These are phyloP conservation scores for Helicorthomorpha holstii DNA, from an alignment of 1,140 invertebrate species.

Conservation along the genomic window DNA sequence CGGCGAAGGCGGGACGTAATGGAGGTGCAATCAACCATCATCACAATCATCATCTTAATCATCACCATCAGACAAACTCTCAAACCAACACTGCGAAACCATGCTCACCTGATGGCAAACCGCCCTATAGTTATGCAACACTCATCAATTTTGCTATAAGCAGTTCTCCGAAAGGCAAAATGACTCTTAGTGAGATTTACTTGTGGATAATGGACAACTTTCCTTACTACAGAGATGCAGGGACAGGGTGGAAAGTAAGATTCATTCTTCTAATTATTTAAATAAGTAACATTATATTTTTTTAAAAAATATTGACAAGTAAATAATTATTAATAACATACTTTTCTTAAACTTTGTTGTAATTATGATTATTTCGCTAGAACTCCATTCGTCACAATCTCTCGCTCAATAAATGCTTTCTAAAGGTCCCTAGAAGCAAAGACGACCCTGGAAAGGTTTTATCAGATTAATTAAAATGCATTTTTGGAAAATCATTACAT, in stretches of 20 bases:
- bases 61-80: not conserved
- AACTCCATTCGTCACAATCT: constrained; percentile 36
- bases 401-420: constrained; percentile 39
- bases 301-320: too few relatives aligned
- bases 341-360: too few relatives aligned
- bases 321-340: too few relatives aligned
- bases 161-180: constrained; percentile 38
- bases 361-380: constrained; percentile 20
- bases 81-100: not conserved
- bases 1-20: too few relatives aligned
- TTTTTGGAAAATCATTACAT: not conserved
- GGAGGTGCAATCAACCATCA: too few relatives aligned
- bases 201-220: constrained; percentile 34
- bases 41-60: not conserved
- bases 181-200: constrained; percentile 35
- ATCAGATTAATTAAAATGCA: not conserved
- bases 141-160: constrained; percentile 52
- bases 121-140: constrained; percentile 47
- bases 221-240: constrained; percentile 44
- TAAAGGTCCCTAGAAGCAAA: constrained; percentile 41
- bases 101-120: constrained; percentile 27
- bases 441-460: constrained; percentile 37
- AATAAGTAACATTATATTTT: too few relatives aligned
- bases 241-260: constrained; percentile 51
- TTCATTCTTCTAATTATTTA: not conserved